These are phyloP conservation scores for Latheticus oryzae DNA, from an alignment of 2,888 invertebrate species.

Conservation along the genomic window DNA sequence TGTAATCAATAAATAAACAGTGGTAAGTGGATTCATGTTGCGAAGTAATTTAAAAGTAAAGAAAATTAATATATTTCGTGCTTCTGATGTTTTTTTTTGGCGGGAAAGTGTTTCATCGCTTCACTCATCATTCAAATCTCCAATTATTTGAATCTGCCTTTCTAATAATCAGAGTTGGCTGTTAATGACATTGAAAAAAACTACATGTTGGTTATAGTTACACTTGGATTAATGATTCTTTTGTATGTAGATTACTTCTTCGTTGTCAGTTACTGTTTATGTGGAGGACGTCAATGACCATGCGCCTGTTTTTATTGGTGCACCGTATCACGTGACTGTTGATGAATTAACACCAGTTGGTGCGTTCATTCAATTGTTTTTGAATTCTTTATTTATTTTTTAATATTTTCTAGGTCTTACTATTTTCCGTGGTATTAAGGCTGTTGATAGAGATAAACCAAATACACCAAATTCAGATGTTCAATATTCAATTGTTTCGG, in stretches of 20 bases:
- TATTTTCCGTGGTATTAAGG: slow-evolving; percentile 83
- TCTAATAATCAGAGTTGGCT: too few relatives aligned
- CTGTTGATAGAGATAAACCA: slow-evolving; percentile 86
- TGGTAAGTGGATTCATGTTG: too few relatives aligned
- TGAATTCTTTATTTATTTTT: too few relatives aligned
- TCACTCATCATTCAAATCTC: too few relatives aligned
- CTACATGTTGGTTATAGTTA: too few relatives aligned
- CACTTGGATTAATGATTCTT: slow-evolving; percentile 40
- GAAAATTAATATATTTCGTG: too few relatives aligned
- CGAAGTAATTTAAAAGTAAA: too few relatives aligned
- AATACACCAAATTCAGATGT: slow-evolving; percentile 90
- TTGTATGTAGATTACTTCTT: slow-evolving; percentile 79
- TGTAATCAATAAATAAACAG: too few relatives aligned
- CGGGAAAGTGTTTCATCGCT: too few relatives aligned
- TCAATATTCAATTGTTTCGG: slow-evolving; percentile 80
- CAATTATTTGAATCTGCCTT: too few relatives aligned
- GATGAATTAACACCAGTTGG: slow-evolving; percentile 84
- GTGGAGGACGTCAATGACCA: slow-evolving; percentile 91
- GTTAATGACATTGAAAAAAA: too few relatives aligned
- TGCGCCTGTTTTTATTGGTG: slow-evolving; percentile 79
- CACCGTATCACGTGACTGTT: slow-evolving; percentile 83
- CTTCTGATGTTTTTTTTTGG: too few relatives aligned
- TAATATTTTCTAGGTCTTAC: slow-evolving; percentile 80
- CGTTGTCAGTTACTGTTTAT: slow-evolving; percentile 86
- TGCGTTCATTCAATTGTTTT: slow-evolving; percentile 62